phyloP scores from a whole-genome alignment of 2,797 vertebrate genomes.

The Hydrocynus forskahlii region DNA sequence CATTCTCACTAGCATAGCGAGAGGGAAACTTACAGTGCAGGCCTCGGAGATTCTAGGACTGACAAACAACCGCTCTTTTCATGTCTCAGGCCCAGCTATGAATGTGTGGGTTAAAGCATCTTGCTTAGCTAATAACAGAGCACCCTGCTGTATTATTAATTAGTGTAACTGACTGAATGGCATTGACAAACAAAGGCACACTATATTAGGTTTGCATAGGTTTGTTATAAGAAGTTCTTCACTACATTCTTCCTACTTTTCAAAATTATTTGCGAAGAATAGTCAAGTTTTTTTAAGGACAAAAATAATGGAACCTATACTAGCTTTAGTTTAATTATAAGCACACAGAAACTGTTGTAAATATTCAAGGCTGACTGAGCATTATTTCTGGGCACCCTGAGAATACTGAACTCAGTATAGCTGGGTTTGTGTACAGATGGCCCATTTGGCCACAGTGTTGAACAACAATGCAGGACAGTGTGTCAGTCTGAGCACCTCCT shows the following conservation, averaged over 20 bases:
- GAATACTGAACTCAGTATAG: constrained; percentile 27
- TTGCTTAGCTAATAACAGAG: constrained; percentile 46
- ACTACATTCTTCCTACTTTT: not conserved
- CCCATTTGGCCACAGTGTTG: constrained; percentile 37
- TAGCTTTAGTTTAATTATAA: constrained; percentile 18
- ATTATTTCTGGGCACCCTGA: not conserved
- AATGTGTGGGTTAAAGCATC: constrained; percentile 44
- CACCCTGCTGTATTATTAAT: constrained; percentile 40
- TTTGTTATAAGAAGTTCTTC: not conserved
- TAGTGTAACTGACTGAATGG: constrained; percentile 25
- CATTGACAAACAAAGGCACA: not conserved
- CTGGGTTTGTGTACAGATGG: constrained; percentile 25
- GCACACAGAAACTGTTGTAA: constrained; percentile 19
- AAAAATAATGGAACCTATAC: not conserved
- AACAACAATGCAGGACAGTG: constrained; percentile 64
- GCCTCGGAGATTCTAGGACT: constrained; percentile 53
- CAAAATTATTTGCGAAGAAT: not conserved
- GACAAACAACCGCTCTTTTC: constrained; percentile 66
- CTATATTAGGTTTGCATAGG: not conserved
- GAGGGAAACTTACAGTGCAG: constrained; percentile 15
- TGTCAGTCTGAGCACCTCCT: constrained; percentile 53
- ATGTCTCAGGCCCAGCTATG: constrained; percentile 54
- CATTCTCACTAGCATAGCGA: constrained; percentile 59
- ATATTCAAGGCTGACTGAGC: constrained; percentile 9
- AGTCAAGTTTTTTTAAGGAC: not conserved